Percentiles rank a stretch among this genome's conserved stretches.
phyloP scores from a whole-genome alignment of 2,888 invertebrate genomes.

The Caenorhabditis wallacei region DNA sequence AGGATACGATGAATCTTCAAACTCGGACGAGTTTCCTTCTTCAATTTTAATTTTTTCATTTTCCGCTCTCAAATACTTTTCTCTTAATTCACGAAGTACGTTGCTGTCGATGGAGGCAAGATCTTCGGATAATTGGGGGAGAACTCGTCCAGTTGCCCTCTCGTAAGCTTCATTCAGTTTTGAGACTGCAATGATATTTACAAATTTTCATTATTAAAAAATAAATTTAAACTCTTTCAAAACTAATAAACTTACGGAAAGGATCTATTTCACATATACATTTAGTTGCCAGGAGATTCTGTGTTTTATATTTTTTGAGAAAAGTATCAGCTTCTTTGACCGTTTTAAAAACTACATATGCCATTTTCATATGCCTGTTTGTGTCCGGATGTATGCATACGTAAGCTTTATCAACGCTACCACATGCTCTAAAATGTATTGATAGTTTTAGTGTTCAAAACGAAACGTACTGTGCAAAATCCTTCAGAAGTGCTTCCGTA shows the following conservation, averaged over 20 bases:
- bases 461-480: slow-evolving; percentile 51
- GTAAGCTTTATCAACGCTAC: slow-evolving; percentile 36
- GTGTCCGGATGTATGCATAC: slow-evolving; percentile 57
- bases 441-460: background rate
- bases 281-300: slow-evolving; percentile 39
- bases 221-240: background rate
- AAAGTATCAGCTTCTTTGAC: slow-evolving; percentile 38
- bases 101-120: slow-evolving; percentile 15
- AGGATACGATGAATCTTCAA: background rate
- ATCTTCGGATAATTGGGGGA: slow-evolving; percentile 11
- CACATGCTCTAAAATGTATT: slow-evolving; percentile 26
- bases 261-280: slow-evolving; percentile 40
- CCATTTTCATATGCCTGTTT: slow-evolving; percentile 58
- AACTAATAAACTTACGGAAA: slow-evolving; percentile 59
- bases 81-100: slow-evolving; percentile 12
- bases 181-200: slow-evolving; percentile 43
- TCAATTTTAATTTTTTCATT: background rate
- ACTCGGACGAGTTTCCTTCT: background rate
- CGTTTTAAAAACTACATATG: slow-evolving; percentile 48
- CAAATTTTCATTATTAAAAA: background rate
- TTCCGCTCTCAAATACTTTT: background rate
- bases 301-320: slow-evolving; percentile 21
- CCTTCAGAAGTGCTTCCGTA: slow-evolving; percentile 21
- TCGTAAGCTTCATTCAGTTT: slow-evolving; percentile 42
- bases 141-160: slow-evolving; percentile 17